A percentile compares a stretch with the other conserved stretches of the same genome.
phyloP scores from a whole-genome alignment of 2,888 invertebrate genomes.

The Drosophila phalerata region DNA sequence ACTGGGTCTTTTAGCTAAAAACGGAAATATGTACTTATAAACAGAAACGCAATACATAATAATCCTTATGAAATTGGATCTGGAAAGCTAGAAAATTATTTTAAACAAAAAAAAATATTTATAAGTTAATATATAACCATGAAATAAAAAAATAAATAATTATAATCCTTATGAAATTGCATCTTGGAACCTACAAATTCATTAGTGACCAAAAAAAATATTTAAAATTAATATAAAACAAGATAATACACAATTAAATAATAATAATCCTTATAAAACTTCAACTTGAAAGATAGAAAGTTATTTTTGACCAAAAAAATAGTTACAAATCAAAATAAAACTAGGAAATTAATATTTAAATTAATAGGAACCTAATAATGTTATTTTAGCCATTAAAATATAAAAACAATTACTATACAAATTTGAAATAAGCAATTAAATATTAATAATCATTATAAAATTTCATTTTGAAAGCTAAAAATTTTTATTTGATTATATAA shows the following conservation, averaged over 20 bases:
- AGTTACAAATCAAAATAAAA: no score
- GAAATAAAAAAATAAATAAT: neutral
- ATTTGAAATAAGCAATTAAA: no score
- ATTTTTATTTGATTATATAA: no score
- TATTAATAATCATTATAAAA: no score
- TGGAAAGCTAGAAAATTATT: neutral
- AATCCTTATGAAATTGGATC: conserved; percentile 3
- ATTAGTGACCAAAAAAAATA: no score
- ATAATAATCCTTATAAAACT: conserved; percentile 5
- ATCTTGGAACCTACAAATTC: neutral
- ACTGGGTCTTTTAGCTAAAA: neutral
- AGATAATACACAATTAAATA: neutral
- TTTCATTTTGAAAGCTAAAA: no score
- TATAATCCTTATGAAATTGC: conserved; percentile 5
- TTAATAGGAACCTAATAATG: no score
- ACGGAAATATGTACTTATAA: neutral
- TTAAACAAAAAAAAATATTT: no score
- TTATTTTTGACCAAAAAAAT: neutral
- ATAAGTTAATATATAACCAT: neutral
- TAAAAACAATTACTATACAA: no score
- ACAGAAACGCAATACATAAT: neutral
- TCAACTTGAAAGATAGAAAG: neutral
- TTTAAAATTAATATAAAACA: no score
- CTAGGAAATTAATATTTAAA: no score
- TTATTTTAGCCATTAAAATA: no score